Evolutionary conservation across 2,888 invertebrate genomes (phyloP).

Genomic region (Allacma fusca): DNA sequence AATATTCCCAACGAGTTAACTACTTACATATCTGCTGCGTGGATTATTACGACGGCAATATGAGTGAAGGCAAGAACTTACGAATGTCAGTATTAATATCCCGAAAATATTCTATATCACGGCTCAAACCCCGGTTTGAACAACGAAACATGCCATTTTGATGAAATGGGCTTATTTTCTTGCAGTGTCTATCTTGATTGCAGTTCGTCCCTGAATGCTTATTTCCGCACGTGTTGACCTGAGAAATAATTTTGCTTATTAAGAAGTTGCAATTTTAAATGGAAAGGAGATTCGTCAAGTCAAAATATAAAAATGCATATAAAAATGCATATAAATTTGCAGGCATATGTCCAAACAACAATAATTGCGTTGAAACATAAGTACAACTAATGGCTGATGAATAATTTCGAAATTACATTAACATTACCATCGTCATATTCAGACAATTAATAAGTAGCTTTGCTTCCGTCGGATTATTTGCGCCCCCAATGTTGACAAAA

Average conservation of each 20-base stretch:
- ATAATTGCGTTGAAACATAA: too few relatives aligned
- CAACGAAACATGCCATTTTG: neutral
- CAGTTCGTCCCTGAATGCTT: neutral
- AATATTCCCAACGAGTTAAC: neutral
- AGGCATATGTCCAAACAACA: too few relatives aligned
- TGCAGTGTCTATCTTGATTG: neutral
- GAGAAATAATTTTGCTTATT: neutral
- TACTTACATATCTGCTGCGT: neutral
- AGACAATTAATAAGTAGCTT: neutral
- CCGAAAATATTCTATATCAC: neutral
- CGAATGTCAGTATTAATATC: constrained; percentile 4
- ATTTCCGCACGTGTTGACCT: neutral
- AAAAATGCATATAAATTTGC: neutral
- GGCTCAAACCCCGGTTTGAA: neutral
- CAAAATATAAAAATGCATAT: too few relatives aligned
- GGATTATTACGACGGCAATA: neutral
- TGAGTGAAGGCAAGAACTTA: too few relatives aligned
- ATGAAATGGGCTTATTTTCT: neutral
- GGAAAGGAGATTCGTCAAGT: too few relatives aligned
- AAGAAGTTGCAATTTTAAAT: too few relatives aligned
- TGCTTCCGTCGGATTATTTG: constrained; percentile 3
- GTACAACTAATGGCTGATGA: neutral
- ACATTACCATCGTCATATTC: neutral
- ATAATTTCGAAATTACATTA: neutral
- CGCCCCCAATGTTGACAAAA: neutral